These are phyloP conservation scores for Phasianus colchicus DNA, from an alignment of 2,113 vertebrate genomes.

Conservation along the genomic window DNA sequence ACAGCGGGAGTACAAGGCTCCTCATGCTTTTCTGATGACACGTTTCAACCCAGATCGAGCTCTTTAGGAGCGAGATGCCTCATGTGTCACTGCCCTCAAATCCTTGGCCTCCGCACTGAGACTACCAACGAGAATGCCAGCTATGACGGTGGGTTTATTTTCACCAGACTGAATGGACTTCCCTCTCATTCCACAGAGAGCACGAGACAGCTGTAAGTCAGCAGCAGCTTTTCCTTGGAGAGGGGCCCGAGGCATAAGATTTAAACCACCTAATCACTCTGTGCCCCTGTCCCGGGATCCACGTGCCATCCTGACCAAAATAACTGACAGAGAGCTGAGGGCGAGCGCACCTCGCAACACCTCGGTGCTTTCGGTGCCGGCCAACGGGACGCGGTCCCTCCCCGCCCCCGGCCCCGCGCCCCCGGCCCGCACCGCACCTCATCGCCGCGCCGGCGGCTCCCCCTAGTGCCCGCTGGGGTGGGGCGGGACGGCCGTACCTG, in stretches of 20 bases:
- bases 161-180: conserved; percentile 74
- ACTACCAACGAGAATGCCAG: conserved; percentile 69
- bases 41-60: conserved; percentile 54
- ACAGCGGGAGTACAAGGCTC: conserved; percentile 49
- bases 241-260: conserved; percentile 62
- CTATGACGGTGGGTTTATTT: conserved; percentile 72
- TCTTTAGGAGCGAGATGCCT: conserved; percentile 71
- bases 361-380: too few species aligned
- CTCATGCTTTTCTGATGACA: conserved; percentile 74
- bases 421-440: background rate
- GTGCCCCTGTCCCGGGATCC: background rate
- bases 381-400: background rate
- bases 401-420: background rate
- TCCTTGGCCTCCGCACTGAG: conserved; percentile 68
- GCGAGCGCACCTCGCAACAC: background rate
- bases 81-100: conserved; percentile 69
- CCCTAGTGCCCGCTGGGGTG: conserved; percentile 57
- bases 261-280: conserved; percentile 60
- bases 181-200: conserved; percentile 72
- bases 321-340: background rate
- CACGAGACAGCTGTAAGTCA: conserved; percentile 73
- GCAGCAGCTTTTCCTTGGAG: conserved; percentile 70
- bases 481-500: background rate
- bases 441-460: conserved; percentile 56
- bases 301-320: background rate